These are phyloP conservation scores for Aricia agestis DNA, from an alignment of 1,140 invertebrate genomes.

Conservation along the genomic window DNA sequence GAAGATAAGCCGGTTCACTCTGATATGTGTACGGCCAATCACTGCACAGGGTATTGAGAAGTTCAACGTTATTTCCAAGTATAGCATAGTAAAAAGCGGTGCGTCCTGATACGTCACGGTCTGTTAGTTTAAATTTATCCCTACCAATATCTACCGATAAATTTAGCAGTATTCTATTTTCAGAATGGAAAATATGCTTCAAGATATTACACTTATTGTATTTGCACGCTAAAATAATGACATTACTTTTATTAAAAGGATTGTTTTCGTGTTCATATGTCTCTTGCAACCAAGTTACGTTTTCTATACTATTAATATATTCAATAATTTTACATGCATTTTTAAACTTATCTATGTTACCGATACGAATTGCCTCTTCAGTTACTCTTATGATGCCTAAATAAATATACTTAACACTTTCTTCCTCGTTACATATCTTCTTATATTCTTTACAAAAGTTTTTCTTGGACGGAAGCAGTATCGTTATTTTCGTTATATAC, in stretches of 20 bases:
- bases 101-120: not conserved
- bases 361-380: not conserved
- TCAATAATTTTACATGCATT: slow-evolving; percentile 4
- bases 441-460: not conserved
- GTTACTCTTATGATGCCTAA: not conserved
- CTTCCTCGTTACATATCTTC: not conserved
- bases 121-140: not conserved
- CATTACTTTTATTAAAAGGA: not conserved
- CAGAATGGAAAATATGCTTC: not conserved
- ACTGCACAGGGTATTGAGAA: not conserved
- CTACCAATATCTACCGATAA: not conserved
- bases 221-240: not conserved
- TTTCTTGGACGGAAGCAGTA: not conserved
- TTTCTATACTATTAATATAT: not conserved
- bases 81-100: slow-evolving; percentile 5
- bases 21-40: not conserved
- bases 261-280: not conserved
- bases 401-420: slow-evolving; percentile 1
- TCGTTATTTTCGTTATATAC: not conserved
- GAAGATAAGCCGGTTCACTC: not conserved
- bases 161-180: not conserved
- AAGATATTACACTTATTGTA: not conserved
- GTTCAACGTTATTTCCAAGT: not conserved
- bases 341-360: not conserved
- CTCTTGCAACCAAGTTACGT: not conserved